Conservation (phyloP, 2,888 invertebrate genomes). For the Hypomecis punctinalis region DNA sequence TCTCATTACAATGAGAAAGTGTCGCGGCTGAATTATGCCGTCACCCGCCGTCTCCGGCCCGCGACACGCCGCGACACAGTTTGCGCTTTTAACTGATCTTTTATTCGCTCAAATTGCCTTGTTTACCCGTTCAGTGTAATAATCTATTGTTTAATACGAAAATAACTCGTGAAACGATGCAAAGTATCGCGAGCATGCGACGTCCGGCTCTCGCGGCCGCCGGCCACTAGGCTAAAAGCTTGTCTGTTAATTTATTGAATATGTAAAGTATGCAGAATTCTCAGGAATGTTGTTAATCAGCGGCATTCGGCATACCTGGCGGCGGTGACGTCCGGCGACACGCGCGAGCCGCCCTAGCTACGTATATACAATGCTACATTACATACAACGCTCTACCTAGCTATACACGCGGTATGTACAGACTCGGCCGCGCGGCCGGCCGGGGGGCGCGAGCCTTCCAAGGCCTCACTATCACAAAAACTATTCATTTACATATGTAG, state of each 20-base stretch:
- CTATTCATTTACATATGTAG: conserved; percentile 17
- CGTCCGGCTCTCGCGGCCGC: neutral
- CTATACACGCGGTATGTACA: conserved; percentile 45
- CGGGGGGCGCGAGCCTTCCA: conserved; percentile 9
- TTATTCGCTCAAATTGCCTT: conserved; percentile 14
- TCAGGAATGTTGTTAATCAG: conserved; percentile 14
- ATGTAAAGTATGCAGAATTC: conserved; percentile 6
- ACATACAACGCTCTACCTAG: conserved; percentile 22
- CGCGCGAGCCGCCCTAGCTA: conserved; percentile 29
- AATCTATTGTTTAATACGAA: conserved; percentile 16
- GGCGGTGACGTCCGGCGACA: neutral
- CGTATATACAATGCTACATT: conserved; percentile 37
- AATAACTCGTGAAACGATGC: conserved; percentile 21
- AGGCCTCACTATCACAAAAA: conserved; percentile 20
- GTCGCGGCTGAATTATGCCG: conserved; percentile 11
- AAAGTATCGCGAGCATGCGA: conserved; percentile 11
- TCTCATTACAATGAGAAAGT: conserved; percentile 35
- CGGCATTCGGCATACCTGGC: conserved; percentile 8
- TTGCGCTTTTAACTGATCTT: conserved; percentile 10
- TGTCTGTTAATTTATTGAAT: conserved; percentile 16
- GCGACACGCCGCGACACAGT: conserved; percentile 12
- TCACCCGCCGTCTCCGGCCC: conserved; percentile 2
- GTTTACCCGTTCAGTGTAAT: conserved; percentile 21
- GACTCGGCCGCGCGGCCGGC: conserved; percentile 30
- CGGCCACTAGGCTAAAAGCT: conserved; percentile 11